A percentile compares a stretch with the other conserved stretches of the same genome.
Conservation (phyloP, 2,888 invertebrate species). For the Therioaphis trifolii region DNA sequence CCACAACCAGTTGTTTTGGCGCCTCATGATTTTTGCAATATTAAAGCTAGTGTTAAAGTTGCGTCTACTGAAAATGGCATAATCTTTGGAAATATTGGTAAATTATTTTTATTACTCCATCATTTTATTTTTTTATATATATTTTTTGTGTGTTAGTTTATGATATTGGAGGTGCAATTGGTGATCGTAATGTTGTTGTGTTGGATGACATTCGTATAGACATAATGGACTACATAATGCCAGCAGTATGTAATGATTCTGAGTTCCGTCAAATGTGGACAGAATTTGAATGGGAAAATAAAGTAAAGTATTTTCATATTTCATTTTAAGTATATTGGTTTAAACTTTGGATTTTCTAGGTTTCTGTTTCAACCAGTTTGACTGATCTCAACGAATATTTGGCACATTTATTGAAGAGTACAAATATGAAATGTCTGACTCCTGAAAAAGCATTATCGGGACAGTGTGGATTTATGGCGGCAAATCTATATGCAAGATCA, state of each 20-base stretch:
- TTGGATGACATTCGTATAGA: constrained; percentile 99
- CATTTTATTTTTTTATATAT: constrained; percentile 42
- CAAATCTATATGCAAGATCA: constrained; percentile 98
- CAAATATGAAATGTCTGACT: constrained; percentile 99
- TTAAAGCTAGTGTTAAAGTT: constrained; percentile 98
- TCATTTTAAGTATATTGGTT: no score
- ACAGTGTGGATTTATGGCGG: constrained; percentile 99
- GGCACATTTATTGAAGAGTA: constrained; percentile 89
- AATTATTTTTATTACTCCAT: constrained; percentile 64
- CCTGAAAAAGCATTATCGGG: constrained; percentile 81
- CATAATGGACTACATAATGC: constrained; percentile 99
- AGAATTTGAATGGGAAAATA: constrained; percentile 99
- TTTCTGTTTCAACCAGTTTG: constrained; percentile 92
- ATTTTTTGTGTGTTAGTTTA: constrained; percentile 77
- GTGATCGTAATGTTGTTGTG: constrained; percentile 96
- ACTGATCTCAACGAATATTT: constrained; percentile 93
- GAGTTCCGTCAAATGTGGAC: constrained; percentile 99
- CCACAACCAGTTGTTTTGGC: constrained; percentile 95
- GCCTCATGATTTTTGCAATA: constrained; percentile 96
- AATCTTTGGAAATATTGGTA: constrained; percentile 98
- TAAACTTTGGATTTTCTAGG: constrained; percentile 69
- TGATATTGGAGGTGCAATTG: constrained; percentile 91
- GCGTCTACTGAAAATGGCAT: constrained; percentile 99
- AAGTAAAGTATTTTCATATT: constrained; percentile 72
- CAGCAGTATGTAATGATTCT: constrained; percentile 90